These are phyloP conservation scores for Plodia interpunctella DNA, from an alignment of 1,140 invertebrate genomes.

Conservation along the genomic window DNA sequence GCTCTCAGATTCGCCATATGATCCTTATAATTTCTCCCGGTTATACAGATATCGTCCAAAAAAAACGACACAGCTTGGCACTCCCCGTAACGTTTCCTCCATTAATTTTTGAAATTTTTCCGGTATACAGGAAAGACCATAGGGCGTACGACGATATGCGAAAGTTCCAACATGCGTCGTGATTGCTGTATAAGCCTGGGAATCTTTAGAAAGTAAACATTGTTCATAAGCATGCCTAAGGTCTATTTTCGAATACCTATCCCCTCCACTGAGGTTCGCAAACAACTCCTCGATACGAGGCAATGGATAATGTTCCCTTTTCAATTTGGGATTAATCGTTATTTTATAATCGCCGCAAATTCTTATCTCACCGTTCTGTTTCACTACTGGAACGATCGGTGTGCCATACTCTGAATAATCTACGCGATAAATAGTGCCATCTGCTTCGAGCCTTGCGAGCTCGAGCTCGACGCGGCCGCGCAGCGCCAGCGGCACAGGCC, in stretches of 20 bases:
- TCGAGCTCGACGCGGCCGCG: background rate
- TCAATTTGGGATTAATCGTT: conserved; percentile 9
- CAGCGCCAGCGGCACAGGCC: background rate
- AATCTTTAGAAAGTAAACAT: background rate
- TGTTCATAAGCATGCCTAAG: background rate
- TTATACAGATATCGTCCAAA: conserved; percentile 12
- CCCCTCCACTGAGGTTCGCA: background rate
- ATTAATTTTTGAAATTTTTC: too few species aligned
- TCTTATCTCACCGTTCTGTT: background rate
- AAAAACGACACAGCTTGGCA: conserved; percentile 3
- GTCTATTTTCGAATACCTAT: conserved; percentile 2
- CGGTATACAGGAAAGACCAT: too few species aligned
- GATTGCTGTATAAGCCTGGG: background rate
- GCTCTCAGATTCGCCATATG: background rate
- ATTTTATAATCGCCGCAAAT: conserved; percentile 12
- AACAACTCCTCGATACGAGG: conserved; percentile 13
- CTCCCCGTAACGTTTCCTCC: background rate
- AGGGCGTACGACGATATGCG: conserved; percentile 3
- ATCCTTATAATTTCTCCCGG: conserved; percentile 5
- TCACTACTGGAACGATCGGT: conserved; percentile 11
- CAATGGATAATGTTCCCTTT: conserved; percentile 10
- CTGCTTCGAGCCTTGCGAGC: background rate
- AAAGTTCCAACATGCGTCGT: conserved; percentile 9
- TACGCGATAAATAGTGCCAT: background rate
- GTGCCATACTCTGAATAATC: conserved; percentile 11